Evolutionary conservation across 2,113 vertebrate genomes (phyloP).

Genomic region (Microtus richardsoni): DNA sequence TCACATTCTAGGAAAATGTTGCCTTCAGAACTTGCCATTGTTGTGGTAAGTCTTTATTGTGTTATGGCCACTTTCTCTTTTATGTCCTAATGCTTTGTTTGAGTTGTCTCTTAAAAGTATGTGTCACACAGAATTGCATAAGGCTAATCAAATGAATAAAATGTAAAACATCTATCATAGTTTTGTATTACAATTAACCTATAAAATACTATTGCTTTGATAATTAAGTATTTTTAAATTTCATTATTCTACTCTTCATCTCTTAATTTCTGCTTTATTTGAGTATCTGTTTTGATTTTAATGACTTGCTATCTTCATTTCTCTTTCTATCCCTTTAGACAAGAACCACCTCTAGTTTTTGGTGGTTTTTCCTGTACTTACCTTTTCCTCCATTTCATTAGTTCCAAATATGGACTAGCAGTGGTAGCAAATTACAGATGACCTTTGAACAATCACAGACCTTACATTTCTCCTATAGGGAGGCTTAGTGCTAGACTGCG

Average conservation of each 20-base stretch:
- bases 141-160: neutral
- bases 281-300: neutral
- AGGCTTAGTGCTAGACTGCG: neutral
- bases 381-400: neutral
- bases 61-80: neutral
- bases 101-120: too few relatives aligned
- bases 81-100: neutral
- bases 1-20: neutral
- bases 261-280: neutral
- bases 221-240: neutral
- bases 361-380: neutral
- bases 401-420: neutral
- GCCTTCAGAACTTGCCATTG: neutral
- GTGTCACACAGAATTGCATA: neutral
- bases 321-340: neutral
- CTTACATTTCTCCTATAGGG: neutral
- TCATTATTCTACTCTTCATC: neutral
- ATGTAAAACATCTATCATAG: neutral
- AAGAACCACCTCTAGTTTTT: neutral
- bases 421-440: neutral
- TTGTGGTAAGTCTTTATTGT: neutral
- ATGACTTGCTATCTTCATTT: neutral
- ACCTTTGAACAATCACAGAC: neutral
- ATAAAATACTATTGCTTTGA: slow-evolving; percentile 10
- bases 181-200: neutral